A percentile compares a stretch with the other conserved stretches of the same genome.
Conservation (phyloP, 2,888 invertebrate genomes). For the Calameuta pallipes region DNA sequence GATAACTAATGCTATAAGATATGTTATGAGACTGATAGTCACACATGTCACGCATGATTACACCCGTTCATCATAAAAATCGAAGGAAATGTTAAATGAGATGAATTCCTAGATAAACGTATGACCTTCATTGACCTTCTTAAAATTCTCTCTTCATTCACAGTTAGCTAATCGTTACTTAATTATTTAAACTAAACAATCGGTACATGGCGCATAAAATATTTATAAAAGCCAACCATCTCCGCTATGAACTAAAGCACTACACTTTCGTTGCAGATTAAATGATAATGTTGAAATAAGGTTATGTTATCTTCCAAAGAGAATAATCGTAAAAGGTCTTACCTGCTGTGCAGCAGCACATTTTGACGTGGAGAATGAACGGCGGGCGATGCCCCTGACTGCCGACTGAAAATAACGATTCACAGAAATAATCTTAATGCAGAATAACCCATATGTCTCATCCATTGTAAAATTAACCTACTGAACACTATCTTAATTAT, state of each 20-base stretch:
- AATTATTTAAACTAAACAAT: conserved; percentile 25
- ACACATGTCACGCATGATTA: not conserved
- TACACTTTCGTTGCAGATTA: not conserved
- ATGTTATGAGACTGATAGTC: not conserved
- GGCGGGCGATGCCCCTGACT: conserved; percentile 49
- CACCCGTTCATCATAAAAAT: conserved; percentile 8
- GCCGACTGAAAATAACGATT: conserved; percentile 42
- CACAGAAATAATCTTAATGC: not conserved
- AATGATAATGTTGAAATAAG: not conserved
- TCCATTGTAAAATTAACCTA: not conserved
- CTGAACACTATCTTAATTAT: not conserved
- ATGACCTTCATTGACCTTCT: conserved; percentile 43
- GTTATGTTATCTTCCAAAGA: conserved; percentile 26
- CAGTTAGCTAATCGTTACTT: conserved; percentile 27
- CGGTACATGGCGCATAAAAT: not conserved
- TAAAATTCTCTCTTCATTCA: not conserved
- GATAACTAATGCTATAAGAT: not conserved
- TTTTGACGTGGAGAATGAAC: conserved; percentile 62
- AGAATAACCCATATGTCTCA: not conserved
- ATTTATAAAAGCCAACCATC: conserved; percentile 9
- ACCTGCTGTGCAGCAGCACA: conserved; percentile 62
- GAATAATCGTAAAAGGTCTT: conserved; percentile 17
- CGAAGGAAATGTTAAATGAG: not conserved
- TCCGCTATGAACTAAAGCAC: not conserved
- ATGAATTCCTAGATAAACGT: conserved; percentile 21